Evolutionary conservation across 2,888 invertebrate genomes (phyloP).

Genomic region (Eupsilia transversa): DNA sequence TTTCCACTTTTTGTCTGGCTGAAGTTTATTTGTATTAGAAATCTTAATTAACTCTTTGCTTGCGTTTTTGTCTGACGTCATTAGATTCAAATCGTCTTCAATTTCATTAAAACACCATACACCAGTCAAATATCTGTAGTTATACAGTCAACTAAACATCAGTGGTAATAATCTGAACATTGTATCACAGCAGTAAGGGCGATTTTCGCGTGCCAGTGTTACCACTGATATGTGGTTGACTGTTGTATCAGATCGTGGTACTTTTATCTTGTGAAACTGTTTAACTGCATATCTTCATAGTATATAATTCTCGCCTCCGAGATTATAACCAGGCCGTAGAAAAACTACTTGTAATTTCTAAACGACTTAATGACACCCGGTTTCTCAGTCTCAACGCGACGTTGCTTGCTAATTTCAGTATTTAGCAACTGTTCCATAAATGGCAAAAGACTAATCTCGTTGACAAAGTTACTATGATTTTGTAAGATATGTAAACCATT

Average conservation of each 20-base stretch:
- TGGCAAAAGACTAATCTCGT: neutral
- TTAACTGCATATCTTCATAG: neutral
- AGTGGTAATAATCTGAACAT: no score
- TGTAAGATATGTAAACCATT: neutral
- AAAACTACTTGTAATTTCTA: constrained; percentile 7
- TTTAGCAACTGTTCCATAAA: constrained; percentile 17
- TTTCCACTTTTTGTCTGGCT: neutral
- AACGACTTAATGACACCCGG: neutral
- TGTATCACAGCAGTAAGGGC: no score
- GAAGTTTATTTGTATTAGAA: constrained; percentile 16
- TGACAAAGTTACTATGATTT: neutral
- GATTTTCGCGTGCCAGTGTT: no score
- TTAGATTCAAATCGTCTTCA: neutral
- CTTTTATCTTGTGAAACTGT: neutral
- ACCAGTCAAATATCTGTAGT: neutral
- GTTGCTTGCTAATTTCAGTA: neutral
- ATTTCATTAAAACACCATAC: neutral
- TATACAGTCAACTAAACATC: no score
- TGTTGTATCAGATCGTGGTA: neutral
- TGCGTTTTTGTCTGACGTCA: constrained; percentile 4
- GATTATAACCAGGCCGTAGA: constrained; percentile 1
- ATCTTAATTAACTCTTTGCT: neutral
- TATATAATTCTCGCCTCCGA: neutral
- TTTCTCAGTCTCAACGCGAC: neutral
- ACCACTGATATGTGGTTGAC: no score